Percentiles rank a stretch among this genome's conserved stretches.
Evolutionary conservation across 2,888 invertebrate genomes (phyloP).

Genomic region (Azorinus chamasolen): DNA sequence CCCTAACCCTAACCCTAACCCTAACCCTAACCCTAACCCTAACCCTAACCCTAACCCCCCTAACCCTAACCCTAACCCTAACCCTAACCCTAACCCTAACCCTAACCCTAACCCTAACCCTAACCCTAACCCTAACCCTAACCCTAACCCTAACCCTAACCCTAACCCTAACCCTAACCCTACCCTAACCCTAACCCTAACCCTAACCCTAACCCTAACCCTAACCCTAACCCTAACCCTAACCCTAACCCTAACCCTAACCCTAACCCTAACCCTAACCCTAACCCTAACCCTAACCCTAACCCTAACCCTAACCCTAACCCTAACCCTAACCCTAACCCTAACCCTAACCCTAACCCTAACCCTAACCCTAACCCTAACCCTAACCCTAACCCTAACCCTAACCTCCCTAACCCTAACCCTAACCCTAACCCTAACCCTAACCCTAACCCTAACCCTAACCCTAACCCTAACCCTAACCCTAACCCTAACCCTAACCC

Average conservation of each 20-base stretch:
- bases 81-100: slow-evolving; percentile 41
- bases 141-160: slow-evolving; percentile 47
- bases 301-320: too few relatives aligned
- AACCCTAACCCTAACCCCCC: too few relatives aligned
- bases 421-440: slow-evolving; percentile 54
- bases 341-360: slow-evolving; percentile 58
- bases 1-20: too few relatives aligned
- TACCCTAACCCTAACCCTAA: slow-evolving; percentile 63
- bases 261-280: slow-evolving; percentile 4
- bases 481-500: too few relatives aligned
- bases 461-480: background rate
- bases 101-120: slow-evolving; percentile 54
- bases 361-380: slow-evolving; percentile 44
- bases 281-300: too few relatives aligned
- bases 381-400: slow-evolving; percentile 35
- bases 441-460: slow-evolving; percentile 41
- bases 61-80: too few relatives aligned
- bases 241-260: slow-evolving; percentile 42
- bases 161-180: slow-evolving; percentile 61
- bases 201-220: slow-evolving; percentile 62
- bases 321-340: slow-evolving; percentile 71
- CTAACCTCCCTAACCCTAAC: slow-evolving; percentile 44
- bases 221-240: slow-evolving; percentile 49
- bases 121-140: slow-evolving; percentile 41
- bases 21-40: too few relatives aligned